phyloP scores from a whole-genome alignment of 2,888 invertebrate species.

The Papilio elwesi region DNA sequence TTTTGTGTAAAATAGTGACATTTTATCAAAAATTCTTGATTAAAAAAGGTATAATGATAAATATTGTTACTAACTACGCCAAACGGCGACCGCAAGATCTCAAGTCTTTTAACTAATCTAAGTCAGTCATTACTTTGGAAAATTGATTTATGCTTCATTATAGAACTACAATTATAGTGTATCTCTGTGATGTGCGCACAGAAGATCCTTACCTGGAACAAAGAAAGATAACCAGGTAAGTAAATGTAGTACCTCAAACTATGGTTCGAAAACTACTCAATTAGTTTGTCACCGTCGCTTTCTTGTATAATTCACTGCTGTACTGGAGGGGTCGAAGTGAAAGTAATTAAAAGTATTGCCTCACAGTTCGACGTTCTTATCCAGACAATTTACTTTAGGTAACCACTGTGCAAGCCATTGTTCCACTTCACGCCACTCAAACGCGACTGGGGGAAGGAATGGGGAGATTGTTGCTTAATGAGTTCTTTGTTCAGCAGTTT shows the following conservation, averaged over 20 bases:
- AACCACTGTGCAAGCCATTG: constrained; percentile 71
- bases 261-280: constrained; percentile 24
- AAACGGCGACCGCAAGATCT: background rate
- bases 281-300: constrained; percentile 25
- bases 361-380: constrained; percentile 59
- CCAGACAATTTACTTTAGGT: constrained; percentile 66
- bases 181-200: constrained; percentile 21
- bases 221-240: constrained; percentile 54
- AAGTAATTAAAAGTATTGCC: constrained; percentile 69
- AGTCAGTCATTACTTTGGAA: background rate
- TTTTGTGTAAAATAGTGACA: too few relatives aligned
- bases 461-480: constrained; percentile 60
- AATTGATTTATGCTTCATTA: constrained; percentile 18
- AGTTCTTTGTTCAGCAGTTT: constrained; percentile 57
- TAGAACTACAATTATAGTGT: background rate
- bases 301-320: constrained; percentile 43
- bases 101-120: too few relatives aligned
- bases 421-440: constrained; percentile 72
- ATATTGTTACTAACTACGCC: too few relatives aligned
- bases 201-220: constrained; percentile 72
- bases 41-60: too few relatives aligned
- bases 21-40: too few relatives aligned
- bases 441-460: constrained; percentile 62
- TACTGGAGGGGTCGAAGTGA: constrained; percentile 58
- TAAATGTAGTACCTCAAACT: constrained; percentile 17